phyloP scores from a whole-genome alignment of 1,140 invertebrate species.

The Psilanteris sp. region DNA sequence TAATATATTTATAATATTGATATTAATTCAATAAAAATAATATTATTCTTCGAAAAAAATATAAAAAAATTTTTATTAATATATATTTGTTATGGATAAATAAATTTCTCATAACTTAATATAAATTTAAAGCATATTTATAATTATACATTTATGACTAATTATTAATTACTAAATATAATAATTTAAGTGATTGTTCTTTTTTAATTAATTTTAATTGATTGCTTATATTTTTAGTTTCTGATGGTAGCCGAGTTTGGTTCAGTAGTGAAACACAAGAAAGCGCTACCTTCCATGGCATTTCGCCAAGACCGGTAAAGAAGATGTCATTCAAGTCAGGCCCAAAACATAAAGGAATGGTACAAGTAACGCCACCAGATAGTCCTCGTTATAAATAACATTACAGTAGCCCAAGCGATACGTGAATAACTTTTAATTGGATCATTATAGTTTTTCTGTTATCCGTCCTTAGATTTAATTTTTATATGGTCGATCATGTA shows the following conservation, averaged over 20 bases:
- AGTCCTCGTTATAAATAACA: constrained; percentile 77
- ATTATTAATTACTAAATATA: too few species aligned
- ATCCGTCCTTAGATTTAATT: constrained; percentile 79
- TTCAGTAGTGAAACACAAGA: constrained; percentile 77
- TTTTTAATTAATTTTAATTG: too few species aligned
- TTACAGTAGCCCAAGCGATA: background rate
- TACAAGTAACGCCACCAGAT: constrained; percentile 76
- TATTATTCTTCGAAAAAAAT: too few species aligned
- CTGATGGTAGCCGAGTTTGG: constrained; percentile 78
- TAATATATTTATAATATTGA: too few species aligned
- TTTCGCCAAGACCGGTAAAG: constrained; percentile 80
- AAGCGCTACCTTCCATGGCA: constrained; percentile 76
- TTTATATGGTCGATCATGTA: constrained; percentile 69
- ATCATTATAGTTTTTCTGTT: constrained; percentile 72
- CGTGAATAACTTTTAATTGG: constrained; percentile 51
- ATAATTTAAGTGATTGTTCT: too few species aligned
- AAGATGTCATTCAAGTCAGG: constrained; percentile 80
- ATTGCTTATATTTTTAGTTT: too few species aligned
- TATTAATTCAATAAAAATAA: too few species aligned
- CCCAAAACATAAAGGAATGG: constrained; percentile 72
- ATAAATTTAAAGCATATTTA: too few species aligned
- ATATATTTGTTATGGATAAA: too few species aligned
- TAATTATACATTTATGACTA: too few species aligned
- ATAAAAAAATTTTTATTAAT: too few species aligned
- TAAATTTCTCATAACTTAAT: too few species aligned